Evolutionary conservation across 2,797 vertebrate genomes (phyloP).

Genomic region (Pantherophis vulpinus): DNA sequence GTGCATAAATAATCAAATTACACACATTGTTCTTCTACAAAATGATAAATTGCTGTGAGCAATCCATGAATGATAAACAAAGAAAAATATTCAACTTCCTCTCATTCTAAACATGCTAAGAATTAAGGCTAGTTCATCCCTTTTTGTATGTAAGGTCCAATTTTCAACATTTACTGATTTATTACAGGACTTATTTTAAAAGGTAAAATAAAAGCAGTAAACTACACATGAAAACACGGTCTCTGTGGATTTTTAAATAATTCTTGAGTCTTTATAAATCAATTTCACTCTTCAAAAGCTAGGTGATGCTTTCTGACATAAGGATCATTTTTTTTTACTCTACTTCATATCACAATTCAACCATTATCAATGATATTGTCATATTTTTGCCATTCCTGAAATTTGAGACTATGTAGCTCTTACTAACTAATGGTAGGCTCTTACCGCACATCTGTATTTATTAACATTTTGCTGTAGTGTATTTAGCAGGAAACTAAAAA

Average conservation of each 20-base stretch:
- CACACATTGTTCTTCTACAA: not conserved
- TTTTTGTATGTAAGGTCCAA: not conserved
- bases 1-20: not conserved
- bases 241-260: not conserved
- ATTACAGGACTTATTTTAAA: not conserved
- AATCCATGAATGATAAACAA: not conserved
- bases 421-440: slow-evolving; percentile 14
- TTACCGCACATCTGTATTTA: slow-evolving; percentile 86
- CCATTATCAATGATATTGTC: not conserved
- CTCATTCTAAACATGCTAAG: not conserved
- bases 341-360: not conserved
- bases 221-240: not conserved
- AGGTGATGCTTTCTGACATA: not conserved
- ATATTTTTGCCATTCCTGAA: slow-evolving; percentile 2
- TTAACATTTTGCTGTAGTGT: slow-evolving; percentile 87
- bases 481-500: slow-evolving; percentile 89
- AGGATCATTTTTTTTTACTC: not conserved
- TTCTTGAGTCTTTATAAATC: slow-evolving; percentile 10
- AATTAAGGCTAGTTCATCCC: not conserved
- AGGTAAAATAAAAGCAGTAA: not conserved
- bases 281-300: not conserved
- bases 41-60: not conserved
- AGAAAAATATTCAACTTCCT: not conserved
- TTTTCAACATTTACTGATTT: not conserved
- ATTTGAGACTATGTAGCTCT: not conserved